Evolutionary conservation across 2,113 vertebrate species (phyloP), one percentile per base, ranked within the genome.

Genomic region (Connochaetes taurinus): DNA sequence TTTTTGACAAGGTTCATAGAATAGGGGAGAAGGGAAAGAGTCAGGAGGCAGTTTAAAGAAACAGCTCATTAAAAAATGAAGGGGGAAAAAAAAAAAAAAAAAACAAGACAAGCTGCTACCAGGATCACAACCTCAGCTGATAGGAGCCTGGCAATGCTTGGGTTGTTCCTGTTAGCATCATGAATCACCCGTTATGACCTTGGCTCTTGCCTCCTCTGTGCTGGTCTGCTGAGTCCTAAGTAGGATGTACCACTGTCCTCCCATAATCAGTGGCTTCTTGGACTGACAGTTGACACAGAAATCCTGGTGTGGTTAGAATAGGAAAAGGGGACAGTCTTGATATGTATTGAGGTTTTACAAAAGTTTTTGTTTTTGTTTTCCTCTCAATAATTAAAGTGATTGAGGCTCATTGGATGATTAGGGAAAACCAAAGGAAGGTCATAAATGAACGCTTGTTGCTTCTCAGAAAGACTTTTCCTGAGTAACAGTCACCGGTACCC

Each of bases 1-100:
- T 98, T 97, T 97, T 98, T 92, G 60, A 95, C 85, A 98, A 97
- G 98, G 98, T 95, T 95, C 88, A 92, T 60, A 95, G 97, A 96
- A 94, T 95, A 94, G 60, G 76, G 55, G 67, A 82, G 82, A 95
- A 95, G 23, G 80, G 33, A 94, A 98, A 9, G 21, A 40, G 81
- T n/a, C 88, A 95, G 62, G 60, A 97, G 87, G 60, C 58, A 90
- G 33, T 92, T 0, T 19, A 92, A 92, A 71, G 36, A 90, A 96
- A 55, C 36, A 94, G n/a, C 95, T 92, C 62, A 86, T 97, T 95
- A 71, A 64, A 95, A 78, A 78, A 60, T 50, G 91, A 78, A n/a
- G 50, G 81, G 53, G 29, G 25, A 90, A 14, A 91, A 53, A n/a
- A 31, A 91, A 53, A n/a, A 31, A 87, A 40, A 33, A 50, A 95